Percentiles rank a stretch among this genome's conserved stretches.
Conservation (phyloP, 2,113 vertebrate genomes). For the Phylloscopus trochiloides region DNA sequence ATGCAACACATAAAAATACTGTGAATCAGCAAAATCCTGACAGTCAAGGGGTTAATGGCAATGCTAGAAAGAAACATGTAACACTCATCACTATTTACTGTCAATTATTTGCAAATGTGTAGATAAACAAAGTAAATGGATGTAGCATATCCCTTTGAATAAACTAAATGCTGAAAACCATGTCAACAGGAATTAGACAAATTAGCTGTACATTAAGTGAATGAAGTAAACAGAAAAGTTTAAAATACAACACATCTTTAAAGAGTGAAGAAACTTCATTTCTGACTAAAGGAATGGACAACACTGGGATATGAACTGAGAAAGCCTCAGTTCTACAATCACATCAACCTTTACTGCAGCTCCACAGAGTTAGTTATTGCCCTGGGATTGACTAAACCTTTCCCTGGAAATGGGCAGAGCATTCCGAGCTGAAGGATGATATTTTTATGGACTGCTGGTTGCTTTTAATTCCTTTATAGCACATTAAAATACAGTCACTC, state of each 20-base stretch:
- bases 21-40: background rate
- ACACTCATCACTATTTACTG: background rate
- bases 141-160: background rate
- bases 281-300: background rate
- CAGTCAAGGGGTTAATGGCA: background rate
- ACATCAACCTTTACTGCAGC: constrained; percentile 24
- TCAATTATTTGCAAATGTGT: constrained; percentile 21
- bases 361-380: constrained; percentile 22
- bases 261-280: background rate
- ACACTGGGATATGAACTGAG: background rate
- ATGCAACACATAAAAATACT: background rate
- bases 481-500: constrained; percentile 70
- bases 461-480: constrained; percentile 73
- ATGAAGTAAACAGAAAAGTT: constrained; percentile 33
- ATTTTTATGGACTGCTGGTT: constrained; percentile 63
- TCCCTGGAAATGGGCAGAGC: constrained; percentile 58
- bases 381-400: constrained; percentile 60
- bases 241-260: constrained; percentile 28
- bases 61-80: background rate
- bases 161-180: background rate
- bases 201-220: background rate
- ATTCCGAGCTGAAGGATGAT: constrained; percentile 60
- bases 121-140: background rate
- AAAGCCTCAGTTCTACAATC: background rate
- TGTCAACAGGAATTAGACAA: constrained; percentile 32